These are phyloP conservation scores for Chesias legatella DNA, from an alignment of 2,888 invertebrate species.

Conservation along the genomic window DNA sequence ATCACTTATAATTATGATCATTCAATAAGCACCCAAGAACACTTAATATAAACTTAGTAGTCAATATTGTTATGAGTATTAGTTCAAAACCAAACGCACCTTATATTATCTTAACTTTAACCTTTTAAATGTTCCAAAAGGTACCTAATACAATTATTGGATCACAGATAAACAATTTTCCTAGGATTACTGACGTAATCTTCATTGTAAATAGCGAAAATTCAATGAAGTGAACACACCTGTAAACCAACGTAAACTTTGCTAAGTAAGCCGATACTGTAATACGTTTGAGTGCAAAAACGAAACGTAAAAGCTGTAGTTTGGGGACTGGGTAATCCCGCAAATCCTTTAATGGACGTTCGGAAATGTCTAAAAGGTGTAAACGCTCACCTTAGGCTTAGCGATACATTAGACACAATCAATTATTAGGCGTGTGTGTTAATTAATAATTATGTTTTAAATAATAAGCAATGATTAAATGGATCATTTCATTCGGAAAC, in stretches of 20 bases:
- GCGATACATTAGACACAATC: constrained; percentile 21
- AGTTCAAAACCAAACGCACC: no score
- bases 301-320: constrained; percentile 38
- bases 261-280: constrained; percentile 31
- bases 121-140: no score
- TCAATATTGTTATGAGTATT: no score
- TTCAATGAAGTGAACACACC: constrained; percentile 21
- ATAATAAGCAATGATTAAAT: no score
- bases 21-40: no score
- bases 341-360: constrained; percentile 70
- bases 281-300: constrained; percentile 45
- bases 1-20: no score
- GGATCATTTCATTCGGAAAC: no score
- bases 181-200: not conserved
- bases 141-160: no score
- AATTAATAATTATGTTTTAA: no score
- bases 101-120: no score
- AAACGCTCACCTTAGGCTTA: constrained; percentile 37
- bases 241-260: constrained; percentile 24
- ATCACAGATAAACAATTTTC: not conserved
- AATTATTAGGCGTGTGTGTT: constrained; percentile 17
- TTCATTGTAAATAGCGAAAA: constrained; percentile 9
- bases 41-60: no score
- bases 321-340: constrained; percentile 52
- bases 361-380: constrained; percentile 58